A percentile compares a stretch with the other conserved stretches of the same genome.
These are phyloP conservation scores for Fukomys damarensis DNA, from an alignment of 2,113 vertebrate genomes.

Conservation along the genomic window DNA sequence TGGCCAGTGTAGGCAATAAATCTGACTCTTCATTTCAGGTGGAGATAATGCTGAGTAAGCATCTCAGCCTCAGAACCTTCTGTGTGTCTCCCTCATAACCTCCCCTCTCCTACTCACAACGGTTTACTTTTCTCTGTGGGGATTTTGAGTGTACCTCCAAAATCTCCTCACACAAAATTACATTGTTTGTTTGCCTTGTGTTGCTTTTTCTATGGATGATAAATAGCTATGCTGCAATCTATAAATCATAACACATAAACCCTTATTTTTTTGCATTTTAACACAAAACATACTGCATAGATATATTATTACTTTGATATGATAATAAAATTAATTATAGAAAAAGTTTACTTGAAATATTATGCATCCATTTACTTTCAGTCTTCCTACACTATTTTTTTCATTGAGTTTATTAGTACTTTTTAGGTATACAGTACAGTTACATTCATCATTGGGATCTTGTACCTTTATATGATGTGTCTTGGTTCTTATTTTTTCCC, in stretches of 20 bases:
- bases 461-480: too few relatives aligned
- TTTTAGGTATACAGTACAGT: too few relatives aligned
- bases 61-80: background rate
- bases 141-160: background rate
- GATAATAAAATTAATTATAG: background rate
- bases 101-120: background rate
- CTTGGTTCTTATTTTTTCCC: too few relatives aligned
- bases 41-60: too few relatives aligned
- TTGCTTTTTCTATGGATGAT: background rate
- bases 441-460: too few relatives aligned
- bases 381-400: too few relatives aligned
- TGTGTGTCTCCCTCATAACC: background rate
- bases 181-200: background rate
- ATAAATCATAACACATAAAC: background rate
- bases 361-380: background rate
- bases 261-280: background rate
- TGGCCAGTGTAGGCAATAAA: accelerated
- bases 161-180: background rate
- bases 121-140: background rate
- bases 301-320: background rate
- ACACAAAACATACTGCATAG: background rate
- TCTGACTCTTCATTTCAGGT: background rate
- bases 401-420: too few relatives aligned
- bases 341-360: background rate
- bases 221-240: background rate